A percentile compares a stretch with the other conserved stretches of the same genome.
phyloP scores from a whole-genome alignment of 2,888 invertebrate species.

The Brachyopa scutellaris region DNA sequence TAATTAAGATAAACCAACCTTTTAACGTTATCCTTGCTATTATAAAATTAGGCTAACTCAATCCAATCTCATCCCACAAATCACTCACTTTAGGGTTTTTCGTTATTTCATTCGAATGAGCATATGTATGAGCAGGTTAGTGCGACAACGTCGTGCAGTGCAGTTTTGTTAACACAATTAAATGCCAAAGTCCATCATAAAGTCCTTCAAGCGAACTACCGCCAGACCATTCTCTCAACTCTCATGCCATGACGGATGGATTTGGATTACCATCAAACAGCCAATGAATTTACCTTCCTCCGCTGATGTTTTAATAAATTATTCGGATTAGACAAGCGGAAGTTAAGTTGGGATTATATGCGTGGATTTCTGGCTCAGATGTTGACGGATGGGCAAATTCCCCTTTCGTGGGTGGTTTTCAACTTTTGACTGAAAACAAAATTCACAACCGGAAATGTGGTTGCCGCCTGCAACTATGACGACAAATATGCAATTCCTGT shows the following conservation, averaged over 20 bases:
- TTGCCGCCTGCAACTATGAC: constrained; percentile 46
- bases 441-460: constrained; percentile 57
- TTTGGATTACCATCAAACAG: neutral
- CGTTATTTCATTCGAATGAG: too few species aligned
- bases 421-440: constrained; percentile 43
- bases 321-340: constrained; percentile 60
- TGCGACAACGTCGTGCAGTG: too few species aligned
- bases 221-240: too few species aligned
- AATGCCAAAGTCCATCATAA: too few species aligned
- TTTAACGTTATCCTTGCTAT: too few species aligned
- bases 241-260: neutral
- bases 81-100: too few species aligned
- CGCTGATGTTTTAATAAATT: constrained; percentile 51
- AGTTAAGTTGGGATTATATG: constrained; percentile 55
- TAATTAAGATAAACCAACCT: too few species aligned
- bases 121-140: too few species aligned
- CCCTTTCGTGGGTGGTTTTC: constrained; percentile 11
- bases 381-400: neutral
- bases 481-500: constrained; percentile 28
- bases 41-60: too few species aligned
- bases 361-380: neutral
- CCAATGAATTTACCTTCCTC: constrained; percentile 8
- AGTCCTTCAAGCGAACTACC: too few species aligned
- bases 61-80: too few species aligned
- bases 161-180: too few species aligned